Percentiles rank a stretch among this genome's conserved stretches.
These are phyloP conservation scores for Silurus aristotelis DNA, from an alignment of 2,797 vertebrate genomes.

Conservation along the genomic window DNA sequence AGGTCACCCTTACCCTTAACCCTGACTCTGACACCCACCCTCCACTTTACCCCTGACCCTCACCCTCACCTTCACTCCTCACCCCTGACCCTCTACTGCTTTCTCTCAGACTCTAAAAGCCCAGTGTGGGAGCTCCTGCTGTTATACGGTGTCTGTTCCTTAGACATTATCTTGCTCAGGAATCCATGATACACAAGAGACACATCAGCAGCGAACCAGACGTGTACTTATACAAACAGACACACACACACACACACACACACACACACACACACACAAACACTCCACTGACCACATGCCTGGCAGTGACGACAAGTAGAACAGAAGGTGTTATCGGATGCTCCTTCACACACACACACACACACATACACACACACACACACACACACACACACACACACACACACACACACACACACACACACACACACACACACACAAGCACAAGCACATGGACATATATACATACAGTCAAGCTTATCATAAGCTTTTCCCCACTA, in stretches of 20 bases:
- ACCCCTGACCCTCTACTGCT: neutral
- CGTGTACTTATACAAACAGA: conserved; percentile 50
- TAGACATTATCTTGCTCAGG: conserved; percentile 5
- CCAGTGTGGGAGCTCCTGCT: conserved; percentile 13
- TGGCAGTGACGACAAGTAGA: conserved; percentile 66
- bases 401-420: conserved; percentile 30
- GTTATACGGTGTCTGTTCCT: conserved; percentile 44
- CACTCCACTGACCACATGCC: conserved; percentile 48
- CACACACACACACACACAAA: conserved; percentile 29
- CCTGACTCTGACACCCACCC: too few species aligned
- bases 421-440: conserved; percentile 33
- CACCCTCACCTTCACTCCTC: neutral
- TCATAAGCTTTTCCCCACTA: neutral
- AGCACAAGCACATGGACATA: conserved; percentile 4
- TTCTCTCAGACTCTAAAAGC: conserved; percentile 34
- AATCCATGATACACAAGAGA: conserved; percentile 47
- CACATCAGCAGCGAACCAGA: conserved; percentile 33
- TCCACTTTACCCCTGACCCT: too few species aligned
- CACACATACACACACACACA: conserved; percentile 30
- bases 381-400: conserved; percentile 58
- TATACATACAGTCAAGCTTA: neutral
- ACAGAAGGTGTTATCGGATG: conserved; percentile 69
- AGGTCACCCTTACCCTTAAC: too few species aligned
- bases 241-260: too few species aligned
- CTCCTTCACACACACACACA: conserved; percentile 58